phyloP scores from a whole-genome alignment of 2,113 vertebrate genomes.

The Bos taurus region DNA sequence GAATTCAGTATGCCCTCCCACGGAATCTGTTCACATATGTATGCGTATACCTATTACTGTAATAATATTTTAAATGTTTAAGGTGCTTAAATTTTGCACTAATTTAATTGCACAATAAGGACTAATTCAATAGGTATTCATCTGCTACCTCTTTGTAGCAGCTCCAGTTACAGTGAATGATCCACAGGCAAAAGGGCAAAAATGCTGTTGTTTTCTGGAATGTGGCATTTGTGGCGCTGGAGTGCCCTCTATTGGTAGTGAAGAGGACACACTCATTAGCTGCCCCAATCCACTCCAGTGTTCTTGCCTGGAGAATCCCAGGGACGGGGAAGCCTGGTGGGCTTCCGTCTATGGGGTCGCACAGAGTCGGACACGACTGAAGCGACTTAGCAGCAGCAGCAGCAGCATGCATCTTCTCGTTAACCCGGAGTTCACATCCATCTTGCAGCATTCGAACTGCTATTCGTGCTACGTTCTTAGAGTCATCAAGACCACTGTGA shows the following conservation, averaged over 20 bases:
- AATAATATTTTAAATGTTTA: constrained; percentile 54
- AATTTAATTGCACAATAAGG: not conserved
- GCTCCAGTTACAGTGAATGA: constrained; percentile 20
- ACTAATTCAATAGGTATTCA: constrained; percentile 18
- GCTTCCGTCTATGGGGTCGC: too few relatives aligned
- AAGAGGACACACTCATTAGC: constrained; percentile 88
- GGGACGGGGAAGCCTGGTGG: too few relatives aligned
- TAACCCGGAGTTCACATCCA: constrained; percentile 92
- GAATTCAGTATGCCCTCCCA: constrained; percentile 22
- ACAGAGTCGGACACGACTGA: too few relatives aligned
- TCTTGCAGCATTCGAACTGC: constrained; percentile 95
- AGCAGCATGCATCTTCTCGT: constrained; percentile 88
- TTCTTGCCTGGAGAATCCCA: too few relatives aligned
- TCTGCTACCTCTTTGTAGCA: constrained; percentile 46
- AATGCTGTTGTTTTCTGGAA: constrained; percentile 78
- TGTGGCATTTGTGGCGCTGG: constrained; percentile 87
- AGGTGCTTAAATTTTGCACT: constrained; percentile 75
- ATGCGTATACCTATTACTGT: constrained; percentile 25
- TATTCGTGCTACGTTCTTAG: constrained; percentile 94
- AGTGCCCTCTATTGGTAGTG: constrained; percentile 88
- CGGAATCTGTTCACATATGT: constrained; percentile 18
- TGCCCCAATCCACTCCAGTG: constrained; percentile 74
- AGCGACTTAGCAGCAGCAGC: too few relatives aligned
- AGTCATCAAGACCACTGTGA: constrained; percentile 96
- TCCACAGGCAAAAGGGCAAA: not conserved